Percentiles rank a stretch among this genome's conserved stretches.
Evolutionary conservation across 2,888 invertebrate genomes (phyloP).

Genomic region (Galeruca laticollis): DNA sequence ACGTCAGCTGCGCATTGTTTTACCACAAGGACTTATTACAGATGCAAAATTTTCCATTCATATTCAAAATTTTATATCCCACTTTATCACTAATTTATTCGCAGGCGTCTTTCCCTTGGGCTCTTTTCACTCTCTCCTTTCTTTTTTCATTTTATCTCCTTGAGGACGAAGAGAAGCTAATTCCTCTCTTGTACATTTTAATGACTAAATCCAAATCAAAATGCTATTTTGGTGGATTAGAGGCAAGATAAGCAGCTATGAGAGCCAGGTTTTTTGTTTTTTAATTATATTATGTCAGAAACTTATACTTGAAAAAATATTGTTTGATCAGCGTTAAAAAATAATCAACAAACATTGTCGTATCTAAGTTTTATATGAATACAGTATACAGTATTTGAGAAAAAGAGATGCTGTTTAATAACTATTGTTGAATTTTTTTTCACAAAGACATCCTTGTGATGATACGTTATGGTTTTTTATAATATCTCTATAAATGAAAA

Average conservation of each 20-base stretch:
- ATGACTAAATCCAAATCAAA: slow-evolving; percentile 61
- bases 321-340: too few species aligned
- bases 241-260: slow-evolving; percentile 40
- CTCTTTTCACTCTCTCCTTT: slow-evolving; percentile 49
- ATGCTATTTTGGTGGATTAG: slow-evolving; percentile 52
- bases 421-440: too few species aligned
- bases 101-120: slow-evolving; percentile 68
- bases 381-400: too few species aligned
- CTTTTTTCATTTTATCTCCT: slow-evolving; percentile 56
- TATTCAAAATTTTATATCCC: slow-evolving; percentile 92
- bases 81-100: slow-evolving; percentile 84
- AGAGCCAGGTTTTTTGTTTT: slow-evolving; percentile 13
- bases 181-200: slow-evolving; percentile 59
- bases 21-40: slow-evolving; percentile 80
- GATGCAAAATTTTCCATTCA: slow-evolving; percentile 90
- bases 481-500: too few species aligned
- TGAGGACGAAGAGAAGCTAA: slow-evolving; percentile 57
- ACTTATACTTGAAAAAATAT: too few species aligned
- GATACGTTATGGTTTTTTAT: too few species aligned
- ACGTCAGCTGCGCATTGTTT: slow-evolving; percentile 54
- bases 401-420: too few species aligned
- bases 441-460: too few species aligned
- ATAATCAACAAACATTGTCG: too few species aligned
- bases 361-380: too few species aligned
- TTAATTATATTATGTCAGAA: neutral